Evolutionary conservation across 35 echinoderm and acorn worm species (phyloP).

Genomic region (Apostichopus japonicus): DNA sequence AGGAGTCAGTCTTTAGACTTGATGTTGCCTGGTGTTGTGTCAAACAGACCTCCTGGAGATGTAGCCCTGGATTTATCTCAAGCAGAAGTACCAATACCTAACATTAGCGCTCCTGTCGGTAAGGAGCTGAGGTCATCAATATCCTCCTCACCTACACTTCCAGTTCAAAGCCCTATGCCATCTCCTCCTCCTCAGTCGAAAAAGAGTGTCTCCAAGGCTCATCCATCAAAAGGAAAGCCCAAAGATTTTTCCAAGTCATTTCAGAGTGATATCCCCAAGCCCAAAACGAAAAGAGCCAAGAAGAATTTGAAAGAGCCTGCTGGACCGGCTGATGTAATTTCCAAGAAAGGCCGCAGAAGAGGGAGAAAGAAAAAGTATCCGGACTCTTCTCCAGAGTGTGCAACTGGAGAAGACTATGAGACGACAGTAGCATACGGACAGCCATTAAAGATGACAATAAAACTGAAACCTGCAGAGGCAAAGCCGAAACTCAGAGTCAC

Average conservation of each 20-base stretch:
- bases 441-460: conserved; percentile 88
- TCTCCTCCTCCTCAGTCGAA: conserved; percentile 1
- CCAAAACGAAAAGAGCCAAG: conserved; percentile 58
- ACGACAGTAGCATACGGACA: conserved; percentile 61
- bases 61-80: conserved; percentile 21
- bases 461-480: conserved; percentile 59
- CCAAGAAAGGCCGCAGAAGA: conserved; percentile 59
- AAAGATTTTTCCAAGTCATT: conserved; percentile 74
- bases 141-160: background rate
- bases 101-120: conserved; percentile 1
- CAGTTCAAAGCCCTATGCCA: conserved; percentile 18
- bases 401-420: conserved; percentile 45
- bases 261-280: conserved; percentile 58
- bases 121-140: conserved; percentile 49
- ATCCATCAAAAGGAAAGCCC: conserved; percentile 83
- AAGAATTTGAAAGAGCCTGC: conserved; percentile 46
- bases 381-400: conserved; percentile 80
- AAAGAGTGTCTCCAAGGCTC: conserved; percentile 31
- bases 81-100: background rate
- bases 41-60: background rate
- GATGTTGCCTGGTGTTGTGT: background rate
- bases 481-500: conserved; percentile 71
- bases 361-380: conserved; percentile 66
- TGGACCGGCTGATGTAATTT: conserved; percentile 59
- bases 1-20: conserved; percentile 20